A percentile compares a stretch with the other conserved stretches of the same genome.
Conservation (phyloP, 92 coral and sea anemone species). For the Siderastrea radians region DNA sequence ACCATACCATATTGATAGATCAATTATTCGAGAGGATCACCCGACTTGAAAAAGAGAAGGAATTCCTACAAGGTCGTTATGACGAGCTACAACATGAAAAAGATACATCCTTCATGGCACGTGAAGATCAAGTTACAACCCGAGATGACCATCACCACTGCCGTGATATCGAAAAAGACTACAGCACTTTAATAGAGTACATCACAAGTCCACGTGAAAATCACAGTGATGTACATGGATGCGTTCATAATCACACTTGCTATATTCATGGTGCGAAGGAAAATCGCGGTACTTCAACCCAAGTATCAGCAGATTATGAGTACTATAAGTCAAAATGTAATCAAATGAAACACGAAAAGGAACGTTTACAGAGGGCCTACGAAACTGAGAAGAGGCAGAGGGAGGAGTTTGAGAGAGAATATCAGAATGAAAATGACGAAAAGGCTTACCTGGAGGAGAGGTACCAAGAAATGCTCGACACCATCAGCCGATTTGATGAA, state of each 20-base stretch:
- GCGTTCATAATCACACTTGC: slow-evolving; percentile 3
- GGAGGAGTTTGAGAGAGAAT: slow-evolving; percentile 82
- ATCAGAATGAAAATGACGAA: slow-evolving; percentile 72
- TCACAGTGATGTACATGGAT: background rate
- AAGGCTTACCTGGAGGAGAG: slow-evolving; percentile 77
- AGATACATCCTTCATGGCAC: background rate
- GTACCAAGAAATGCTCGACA: slow-evolving; percentile 66
- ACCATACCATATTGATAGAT: slow-evolving; percentile 67
- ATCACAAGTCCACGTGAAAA: slow-evolving; percentile 26
- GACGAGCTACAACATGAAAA: slow-evolving; percentile 72
- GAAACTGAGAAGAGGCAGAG: slow-evolving; percentile 80
- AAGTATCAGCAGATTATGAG: slow-evolving; percentile 57
- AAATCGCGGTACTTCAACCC: background rate
- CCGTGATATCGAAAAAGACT: slow-evolving; percentile 26
- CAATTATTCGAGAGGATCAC: slow-evolving; percentile 78
- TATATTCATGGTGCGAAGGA: slow-evolving; percentile 20
- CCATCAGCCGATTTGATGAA: slow-evolving; percentile 79
- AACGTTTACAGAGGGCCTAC: slow-evolving; percentile 77
- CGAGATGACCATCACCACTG: slow-evolving; percentile 20
- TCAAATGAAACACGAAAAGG: slow-evolving; percentile 82
- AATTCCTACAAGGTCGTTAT: slow-evolving; percentile 77
- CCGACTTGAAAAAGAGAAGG: slow-evolving; percentile 79
- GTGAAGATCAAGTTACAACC: background rate
- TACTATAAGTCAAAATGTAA: slow-evolving; percentile 86
- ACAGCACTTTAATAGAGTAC: slow-evolving; percentile 25